Base-by-base conservation (phyloP, 2,797 vertebrate species). In the Chromis chromis region DNA sequence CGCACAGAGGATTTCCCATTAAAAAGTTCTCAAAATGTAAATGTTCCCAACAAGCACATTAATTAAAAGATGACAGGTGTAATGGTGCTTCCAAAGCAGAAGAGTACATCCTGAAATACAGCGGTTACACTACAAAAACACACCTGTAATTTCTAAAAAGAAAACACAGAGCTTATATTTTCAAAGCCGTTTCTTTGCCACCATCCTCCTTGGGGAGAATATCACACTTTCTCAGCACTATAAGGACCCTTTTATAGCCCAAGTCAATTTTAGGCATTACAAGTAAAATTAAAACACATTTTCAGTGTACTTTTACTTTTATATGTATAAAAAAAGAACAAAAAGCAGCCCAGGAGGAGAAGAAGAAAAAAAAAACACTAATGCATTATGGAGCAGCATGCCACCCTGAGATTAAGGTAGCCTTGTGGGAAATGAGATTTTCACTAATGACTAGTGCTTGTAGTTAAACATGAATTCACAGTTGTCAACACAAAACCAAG, bases 351-450 rank as follows among this genome's bases (percentile, higher is more conserved):
- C n/a, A 14, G 19, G 31, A 67, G 11, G 6, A 80, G 25, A 4
- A 25, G 6, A 31, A 31, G 7, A 8, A 31, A 59, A 27, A n/a
- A 28, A 69, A 40, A 65, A 36, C 0, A 65, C 58, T 68, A 50
- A 75, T 64, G 60, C 64, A 74, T 87, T 76, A 70, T 28, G 65
- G 53, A 65, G 49, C 53, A 82, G 67, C 65, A 22, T 77, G 53
- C n/a, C 52, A 65, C 65, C 33, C 42, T 82, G 63, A 82, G 59
- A 85, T 81, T 66, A 86, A 76, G 64, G 60, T 54, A 65, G 61
- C 50, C 58, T 39, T 46, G 70, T 60, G 66, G 75, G 79, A 83
- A 81, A 86, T 74, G 17, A 73, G 61, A 56, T 76, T 72, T 83
- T 70, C 60, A 31, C 75, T 78, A 72, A 74, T 74, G 66, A 80